Evolutionary conservation across 1,140 invertebrate species (phyloP).

Genomic region (Colletes latitarsis): DNA sequence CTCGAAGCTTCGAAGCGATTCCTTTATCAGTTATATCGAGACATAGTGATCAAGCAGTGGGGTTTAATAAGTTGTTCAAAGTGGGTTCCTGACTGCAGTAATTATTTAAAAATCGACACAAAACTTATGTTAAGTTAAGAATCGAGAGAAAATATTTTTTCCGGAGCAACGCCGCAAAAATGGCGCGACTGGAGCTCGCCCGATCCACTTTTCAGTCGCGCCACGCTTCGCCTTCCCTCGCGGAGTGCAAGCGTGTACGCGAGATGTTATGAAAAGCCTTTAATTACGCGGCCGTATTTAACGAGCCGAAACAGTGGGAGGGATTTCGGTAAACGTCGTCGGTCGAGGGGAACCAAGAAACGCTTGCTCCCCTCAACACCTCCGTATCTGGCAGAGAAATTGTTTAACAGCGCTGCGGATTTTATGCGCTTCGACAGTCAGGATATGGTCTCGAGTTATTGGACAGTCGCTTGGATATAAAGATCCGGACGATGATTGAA

Average conservation of each 20-base stretch:
- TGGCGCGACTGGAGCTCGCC: slow-evolving; percentile 16
- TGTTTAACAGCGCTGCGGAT: slow-evolving; percentile 2
- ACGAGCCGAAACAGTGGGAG: slow-evolving; percentile 45
- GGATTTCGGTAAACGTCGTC: slow-evolving; percentile 41
- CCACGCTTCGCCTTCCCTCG: background rate
- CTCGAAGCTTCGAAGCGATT: no score
- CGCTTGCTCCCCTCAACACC: background rate
- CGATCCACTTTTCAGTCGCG: slow-evolving; percentile 44
- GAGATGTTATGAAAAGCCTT: slow-evolving; percentile 50
- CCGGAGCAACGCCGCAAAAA: slow-evolving; percentile 5
- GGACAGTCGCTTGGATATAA: background rate
- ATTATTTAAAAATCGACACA: no score
- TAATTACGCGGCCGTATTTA: slow-evolving; percentile 58
- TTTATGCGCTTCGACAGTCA: slow-evolving; percentile 11
- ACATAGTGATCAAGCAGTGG: no score
- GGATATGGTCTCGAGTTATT: slow-evolving; percentile 14
- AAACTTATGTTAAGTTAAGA: no score
- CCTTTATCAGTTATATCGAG: no score
- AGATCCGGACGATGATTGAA: no score
- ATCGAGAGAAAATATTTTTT: no score
- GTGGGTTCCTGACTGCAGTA: no score
- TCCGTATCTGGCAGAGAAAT: slow-evolving; percentile 30
- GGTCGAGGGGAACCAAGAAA: background rate
- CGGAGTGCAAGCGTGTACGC: background rate
- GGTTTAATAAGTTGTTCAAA: no score